These are phyloP conservation scores for Seriola quinqueradiata DNA, from an alignment of 2,113 vertebrate species.

Conservation along the genomic window DNA sequence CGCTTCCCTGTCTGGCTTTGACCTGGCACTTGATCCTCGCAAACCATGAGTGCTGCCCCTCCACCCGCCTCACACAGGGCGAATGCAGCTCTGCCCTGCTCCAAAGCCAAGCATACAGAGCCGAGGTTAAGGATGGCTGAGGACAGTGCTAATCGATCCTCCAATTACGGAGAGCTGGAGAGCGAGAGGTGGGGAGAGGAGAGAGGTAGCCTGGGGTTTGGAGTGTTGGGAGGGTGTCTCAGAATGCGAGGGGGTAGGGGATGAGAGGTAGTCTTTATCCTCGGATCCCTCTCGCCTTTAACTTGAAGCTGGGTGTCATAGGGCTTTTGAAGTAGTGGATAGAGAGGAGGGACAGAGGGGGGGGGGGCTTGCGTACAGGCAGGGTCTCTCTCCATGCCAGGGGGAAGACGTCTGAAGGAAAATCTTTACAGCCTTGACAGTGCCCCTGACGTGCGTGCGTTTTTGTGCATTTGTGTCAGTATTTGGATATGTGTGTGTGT, in stretches of 20 bases:
- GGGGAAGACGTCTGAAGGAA: conserved; percentile 83
- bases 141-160: conserved; percentile 82
- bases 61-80: conserved; percentile 33
- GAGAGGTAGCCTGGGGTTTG: conserved; percentile 66
- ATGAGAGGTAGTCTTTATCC: conserved; percentile 75
- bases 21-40: conserved; percentile 49
- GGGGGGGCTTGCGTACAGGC: conserved; percentile 38
- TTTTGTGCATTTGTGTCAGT: conserved; percentile 61
- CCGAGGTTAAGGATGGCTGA: conserved; percentile 77
- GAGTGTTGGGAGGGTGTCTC: conserved; percentile 60
- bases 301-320: conserved; percentile 81
- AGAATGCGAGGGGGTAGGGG: conserved; percentile 49
- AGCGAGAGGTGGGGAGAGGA: conserved; percentile 56
- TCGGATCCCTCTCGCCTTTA: conserved; percentile 79
- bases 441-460: conserved; percentile 60
- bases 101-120: conserved; percentile 59
- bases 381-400: conserved; percentile 79
- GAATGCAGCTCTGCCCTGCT: conserved; percentile 28
- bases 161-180: conserved; percentile 75
- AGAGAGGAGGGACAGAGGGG: conserved; percentile 72
- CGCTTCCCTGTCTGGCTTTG: conserved; percentile 16
- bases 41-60: conserved; percentile 49
- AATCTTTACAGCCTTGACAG: conserved; percentile 85
- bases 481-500: conserved; percentile 59
- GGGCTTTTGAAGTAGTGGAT: conserved; percentile 85